Evolutionary conservation across 2,797 vertebrate genomes (phyloP).

Genomic region (Sorex maritimensis): DNA sequence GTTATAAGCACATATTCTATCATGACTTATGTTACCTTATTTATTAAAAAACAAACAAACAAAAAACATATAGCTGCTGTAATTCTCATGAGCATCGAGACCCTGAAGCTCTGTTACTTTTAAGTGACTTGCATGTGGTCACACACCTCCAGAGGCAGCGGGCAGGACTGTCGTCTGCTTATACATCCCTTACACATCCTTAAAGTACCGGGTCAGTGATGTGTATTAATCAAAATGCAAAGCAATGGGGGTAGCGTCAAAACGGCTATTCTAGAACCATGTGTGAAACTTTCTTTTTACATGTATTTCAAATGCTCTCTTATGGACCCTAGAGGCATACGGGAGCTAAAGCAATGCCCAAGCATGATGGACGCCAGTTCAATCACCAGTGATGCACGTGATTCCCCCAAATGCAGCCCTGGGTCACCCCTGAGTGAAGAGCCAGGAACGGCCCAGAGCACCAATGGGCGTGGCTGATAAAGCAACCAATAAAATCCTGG

Average conservation of each 20-base stretch:
- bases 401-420: too few species aligned
- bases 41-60: not conserved
- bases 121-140: not conserved
- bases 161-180: not conserved
- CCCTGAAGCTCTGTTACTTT: not conserved
- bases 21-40: conserved; percentile 17
- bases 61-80: not conserved
- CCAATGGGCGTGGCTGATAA: too few species aligned
- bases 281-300: not conserved
- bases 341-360: too few species aligned
- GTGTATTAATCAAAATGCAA: conserved; percentile 60
- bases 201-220: not conserved
- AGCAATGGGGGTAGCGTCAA: conserved; percentile 34
- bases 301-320: not conserved
- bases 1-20: not conserved
- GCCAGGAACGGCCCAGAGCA: too few species aligned
- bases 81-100: not conserved
- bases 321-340: too few species aligned
- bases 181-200: not conserved
- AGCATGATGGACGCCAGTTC: too few species aligned
- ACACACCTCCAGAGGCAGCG: not conserved
- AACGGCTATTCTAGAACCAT: conserved; percentile 36
- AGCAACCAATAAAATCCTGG: too few species aligned
- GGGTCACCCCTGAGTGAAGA: too few species aligned
- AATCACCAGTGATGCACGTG: too few species aligned